phyloP scores from a whole-genome alignment of 2,888 invertebrate genomes.

The Amphimallon solstitiale region DNA sequence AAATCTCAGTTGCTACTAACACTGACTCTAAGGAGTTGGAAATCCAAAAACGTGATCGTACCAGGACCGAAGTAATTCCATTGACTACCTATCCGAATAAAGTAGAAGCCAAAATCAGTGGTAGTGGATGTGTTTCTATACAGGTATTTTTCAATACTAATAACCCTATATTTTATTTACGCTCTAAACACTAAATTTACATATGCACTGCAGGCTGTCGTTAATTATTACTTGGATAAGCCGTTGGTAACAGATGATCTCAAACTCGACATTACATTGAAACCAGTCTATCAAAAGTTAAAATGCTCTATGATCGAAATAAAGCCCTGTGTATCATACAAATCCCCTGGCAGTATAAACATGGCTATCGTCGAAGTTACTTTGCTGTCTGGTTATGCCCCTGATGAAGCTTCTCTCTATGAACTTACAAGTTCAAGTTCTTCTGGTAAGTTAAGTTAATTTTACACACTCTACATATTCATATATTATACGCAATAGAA shows the following conservation, averaged over 20 bases:
- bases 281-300: conserved; percentile 62
- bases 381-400: conserved; percentile 72
- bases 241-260: conserved; percentile 66
- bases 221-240: conserved; percentile 66
- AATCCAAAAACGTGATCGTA: conserved; percentile 63
- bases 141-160: conserved; percentile 60
- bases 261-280: conserved; percentile 63
- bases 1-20: conserved; percentile 61
- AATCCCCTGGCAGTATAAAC: conserved; percentile 65
- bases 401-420: conserved; percentile 69
- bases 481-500: too few relatives aligned
- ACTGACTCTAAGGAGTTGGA: conserved; percentile 61
- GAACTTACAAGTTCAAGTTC: neutral
- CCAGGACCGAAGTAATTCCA: conserved; percentile 63
- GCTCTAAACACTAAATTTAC: too few relatives aligned
- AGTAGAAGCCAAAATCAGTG: conserved; percentile 64
- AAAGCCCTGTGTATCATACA: conserved; percentile 58
- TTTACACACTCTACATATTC: too few relatives aligned
- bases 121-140: conserved; percentile 68
- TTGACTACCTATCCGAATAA: conserved; percentile 63
- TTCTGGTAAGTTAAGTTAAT: too few relatives aligned
- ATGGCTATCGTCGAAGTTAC: conserved; percentile 72
- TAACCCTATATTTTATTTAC: too few relatives aligned
- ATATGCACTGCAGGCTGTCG: conserved; percentile 60
- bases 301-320: conserved; percentile 64